Evolutionary conservation across 2,113 vertebrate species (phyloP).

Genomic region (Vimba vimba): DNA sequence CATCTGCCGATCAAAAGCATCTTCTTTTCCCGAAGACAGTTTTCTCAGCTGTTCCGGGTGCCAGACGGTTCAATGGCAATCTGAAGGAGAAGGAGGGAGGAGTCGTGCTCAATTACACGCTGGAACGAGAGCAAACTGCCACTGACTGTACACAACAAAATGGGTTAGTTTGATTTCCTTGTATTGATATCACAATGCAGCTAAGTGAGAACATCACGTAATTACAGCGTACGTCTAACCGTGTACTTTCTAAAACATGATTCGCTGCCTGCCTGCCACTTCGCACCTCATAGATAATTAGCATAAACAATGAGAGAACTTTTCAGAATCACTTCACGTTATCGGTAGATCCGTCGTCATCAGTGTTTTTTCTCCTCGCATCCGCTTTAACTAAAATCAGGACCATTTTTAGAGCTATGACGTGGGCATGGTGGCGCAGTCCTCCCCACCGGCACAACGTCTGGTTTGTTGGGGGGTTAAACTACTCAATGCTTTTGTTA

Average conservation of each 20-base stretch:
- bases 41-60: slow-evolving; percentile 53
- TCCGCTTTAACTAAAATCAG: slow-evolving; percentile 50
- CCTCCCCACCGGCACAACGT: slow-evolving; percentile 53
- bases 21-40: slow-evolving; percentile 9
- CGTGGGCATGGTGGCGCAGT: slow-evolving; percentile 52
- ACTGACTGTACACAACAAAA: slow-evolving; percentile 44
- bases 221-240: slow-evolving; percentile 13
- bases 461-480: slow-evolving; percentile 68
- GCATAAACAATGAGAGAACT: slow-evolving; percentile 15
- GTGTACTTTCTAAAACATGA: neutral
- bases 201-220: slow-evolving; percentile 21
- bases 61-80: slow-evolving; percentile 74
- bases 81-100: slow-evolving; percentile 64
- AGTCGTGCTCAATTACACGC: slow-evolving; percentile 55
- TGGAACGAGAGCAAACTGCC: slow-evolving; percentile 26
- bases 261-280: neutral
- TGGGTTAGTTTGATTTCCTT: slow-evolving; percentile 23
- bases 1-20: neutral
- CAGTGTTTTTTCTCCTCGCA: slow-evolving; percentile 28
- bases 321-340: slow-evolving; percentile 18
- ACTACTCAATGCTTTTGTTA: slow-evolving; percentile 70
- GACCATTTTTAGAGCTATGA: slow-evolving; percentile 60
- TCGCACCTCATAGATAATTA: slow-evolving; percentile 26
- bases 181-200: slow-evolving; percentile 38
- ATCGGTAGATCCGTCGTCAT: slow-evolving; percentile 30